Evolutionary conservation across 2,113 vertebrate genomes (phyloP).

Genomic region (Hepsetus odoe): DNA sequence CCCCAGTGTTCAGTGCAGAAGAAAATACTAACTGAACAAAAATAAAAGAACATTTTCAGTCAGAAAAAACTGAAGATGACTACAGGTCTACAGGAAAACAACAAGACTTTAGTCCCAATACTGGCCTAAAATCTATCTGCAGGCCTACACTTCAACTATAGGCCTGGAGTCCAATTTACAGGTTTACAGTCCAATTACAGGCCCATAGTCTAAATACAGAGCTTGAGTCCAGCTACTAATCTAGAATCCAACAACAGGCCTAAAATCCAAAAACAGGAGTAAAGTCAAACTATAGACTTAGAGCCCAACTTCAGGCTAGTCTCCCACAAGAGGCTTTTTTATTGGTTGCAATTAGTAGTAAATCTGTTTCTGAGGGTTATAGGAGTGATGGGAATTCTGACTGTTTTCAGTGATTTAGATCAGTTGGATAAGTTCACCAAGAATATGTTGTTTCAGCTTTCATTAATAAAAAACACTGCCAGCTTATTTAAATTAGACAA

Average conservation of each 20-base stretch:
- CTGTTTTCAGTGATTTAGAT: not conserved
- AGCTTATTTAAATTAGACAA: not conserved
- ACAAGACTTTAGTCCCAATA: too few species aligned
- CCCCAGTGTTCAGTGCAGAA: slow-evolving; percentile 26
- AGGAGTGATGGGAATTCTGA: not conserved
- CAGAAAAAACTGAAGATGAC: not conserved
- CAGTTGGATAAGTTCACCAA: not conserved
- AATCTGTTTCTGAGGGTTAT: not conserved
- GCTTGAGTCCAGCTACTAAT: too few species aligned
- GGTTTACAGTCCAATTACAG: too few species aligned
- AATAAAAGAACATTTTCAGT: not conserved
- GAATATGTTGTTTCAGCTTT: not conserved
- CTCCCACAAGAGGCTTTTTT: too few species aligned
- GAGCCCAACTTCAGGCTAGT: too few species aligned
- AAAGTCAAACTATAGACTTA: too few species aligned
- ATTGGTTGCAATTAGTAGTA: not conserved
- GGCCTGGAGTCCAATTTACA: not conserved
- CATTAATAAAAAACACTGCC: not conserved
- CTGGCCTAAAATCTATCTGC: too few species aligned
- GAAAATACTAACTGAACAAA: not conserved
- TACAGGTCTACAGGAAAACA: not conserved
- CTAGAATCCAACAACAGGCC: too few species aligned
- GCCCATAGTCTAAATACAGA: too few species aligned
- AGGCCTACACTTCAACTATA: too few species aligned
- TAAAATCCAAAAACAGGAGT: too few species aligned